A percentile compares a stretch with the other conserved stretches of the same genome.
These are phyloP conservation scores for Plectropomus leopardus DNA, from an alignment of 2,113 vertebrate genomes.

Conservation along the genomic window DNA sequence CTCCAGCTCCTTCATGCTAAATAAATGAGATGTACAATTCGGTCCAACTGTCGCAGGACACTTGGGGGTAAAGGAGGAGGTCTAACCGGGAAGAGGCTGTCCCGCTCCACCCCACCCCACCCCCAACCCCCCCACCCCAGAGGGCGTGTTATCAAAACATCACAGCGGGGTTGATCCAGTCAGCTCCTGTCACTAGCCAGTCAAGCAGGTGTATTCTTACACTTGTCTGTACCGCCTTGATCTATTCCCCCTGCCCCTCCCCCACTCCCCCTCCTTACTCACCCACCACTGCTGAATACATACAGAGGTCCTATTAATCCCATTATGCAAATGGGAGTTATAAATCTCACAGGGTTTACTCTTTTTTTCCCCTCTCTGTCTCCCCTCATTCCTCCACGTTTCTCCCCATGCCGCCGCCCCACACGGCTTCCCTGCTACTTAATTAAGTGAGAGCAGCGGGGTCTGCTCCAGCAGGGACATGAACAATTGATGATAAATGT, in stretches of 20 bases:
- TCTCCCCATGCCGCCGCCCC: conserved; percentile 49
- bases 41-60: conserved; percentile 58
- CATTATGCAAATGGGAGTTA: conserved; percentile 81
- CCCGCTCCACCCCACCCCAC: neutral
- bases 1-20: conserved; percentile 33
- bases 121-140: too few relatives aligned
- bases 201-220: conserved; percentile 72
- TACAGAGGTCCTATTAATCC: conserved; percentile 78
- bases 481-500: conserved; percentile 46
- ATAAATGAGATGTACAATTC: conserved; percentile 59
- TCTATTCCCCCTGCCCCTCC: conserved; percentile 39
- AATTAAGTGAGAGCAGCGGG: conserved; percentile 60
- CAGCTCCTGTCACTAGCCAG: conserved; percentile 53
- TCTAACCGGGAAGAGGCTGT: neutral
- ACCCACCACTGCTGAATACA: conserved; percentile 57
- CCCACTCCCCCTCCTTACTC: conserved; percentile 16
- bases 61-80: conserved; percentile 36
- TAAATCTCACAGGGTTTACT: conserved; percentile 62
- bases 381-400: conserved; percentile 52
- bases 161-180: conserved; percentile 16
- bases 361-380: conserved; percentile 6
- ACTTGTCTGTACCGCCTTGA: conserved; percentile 53
- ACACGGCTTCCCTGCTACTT: conserved; percentile 47
- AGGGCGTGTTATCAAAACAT: conserved; percentile 60
- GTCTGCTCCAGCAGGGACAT: conserved; percentile 8